A percentile compares a stretch with the other conserved stretches of the same genome.
These are phyloP conservation scores for Anastrepha ludens DNA, from an alignment of 1,140 invertebrate genomes.

Conservation along the genomic window DNA sequence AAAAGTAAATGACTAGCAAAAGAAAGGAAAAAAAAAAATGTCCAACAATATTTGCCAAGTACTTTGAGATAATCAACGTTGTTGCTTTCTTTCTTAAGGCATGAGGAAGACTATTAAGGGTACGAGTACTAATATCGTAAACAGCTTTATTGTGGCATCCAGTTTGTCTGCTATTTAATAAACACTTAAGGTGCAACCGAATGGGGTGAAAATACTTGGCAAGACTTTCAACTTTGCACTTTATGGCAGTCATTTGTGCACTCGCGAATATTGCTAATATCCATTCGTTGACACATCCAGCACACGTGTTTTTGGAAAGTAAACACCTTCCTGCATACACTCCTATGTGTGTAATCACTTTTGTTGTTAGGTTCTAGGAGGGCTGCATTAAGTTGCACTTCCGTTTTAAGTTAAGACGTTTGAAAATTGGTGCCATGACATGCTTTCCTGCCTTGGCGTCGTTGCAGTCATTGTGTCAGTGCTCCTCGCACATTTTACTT, in stretches of 20 bases:
- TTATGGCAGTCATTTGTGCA: conserved; percentile 1
- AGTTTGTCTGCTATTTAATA: conserved; percentile 38
- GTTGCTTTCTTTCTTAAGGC: neutral
- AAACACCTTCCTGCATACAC: neutral
- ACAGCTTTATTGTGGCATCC: neutral
- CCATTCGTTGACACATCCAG: neutral
- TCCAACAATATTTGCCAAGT: conserved; percentile 14
- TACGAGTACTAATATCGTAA: neutral
- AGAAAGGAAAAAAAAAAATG: neutral
- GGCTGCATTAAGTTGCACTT: conserved; percentile 49
- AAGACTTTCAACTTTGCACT: conserved; percentile 52
- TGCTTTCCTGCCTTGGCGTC: conserved; percentile 12
- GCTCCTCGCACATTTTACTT: neutral
- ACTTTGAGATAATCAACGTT: neutral
- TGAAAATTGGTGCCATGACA: conserved; percentile 33
- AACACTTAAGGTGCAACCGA: conserved; percentile 38
- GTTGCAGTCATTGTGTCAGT: neutral
- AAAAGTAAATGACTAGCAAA: neutral
- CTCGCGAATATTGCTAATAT: neutral
- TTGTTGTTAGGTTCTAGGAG: conserved; percentile 1
- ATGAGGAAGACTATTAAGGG: too few species aligned
- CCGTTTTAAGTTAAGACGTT: conserved; percentile 41
- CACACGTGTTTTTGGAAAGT: too few species aligned
- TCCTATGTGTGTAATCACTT: neutral
- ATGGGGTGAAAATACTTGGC: conserved; percentile 51